phyloP scores from a whole-genome alignment of 2,797 vertebrate genomes.

The Trachops cirrhosus region DNA sequence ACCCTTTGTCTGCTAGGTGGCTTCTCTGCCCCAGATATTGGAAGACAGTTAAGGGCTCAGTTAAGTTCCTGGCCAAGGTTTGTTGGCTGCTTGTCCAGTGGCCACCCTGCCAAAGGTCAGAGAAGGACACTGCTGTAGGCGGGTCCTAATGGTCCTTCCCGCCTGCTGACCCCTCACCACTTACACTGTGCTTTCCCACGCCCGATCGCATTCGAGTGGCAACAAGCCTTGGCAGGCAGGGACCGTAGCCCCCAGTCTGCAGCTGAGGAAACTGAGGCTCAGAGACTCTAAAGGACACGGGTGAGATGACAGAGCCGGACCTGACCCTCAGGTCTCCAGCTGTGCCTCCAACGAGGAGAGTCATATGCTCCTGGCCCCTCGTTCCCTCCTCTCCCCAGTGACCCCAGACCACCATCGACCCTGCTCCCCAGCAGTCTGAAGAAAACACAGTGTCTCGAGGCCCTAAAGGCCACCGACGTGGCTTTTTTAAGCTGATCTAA shows the following conservation, averaged over 20 bases:
- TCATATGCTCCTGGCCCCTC: accelerated
- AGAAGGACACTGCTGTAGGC: not conserved
- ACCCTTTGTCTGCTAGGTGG: not conserved
- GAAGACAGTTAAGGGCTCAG: not conserved
- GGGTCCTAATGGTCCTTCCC: not conserved
- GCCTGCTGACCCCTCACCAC: not conserved
- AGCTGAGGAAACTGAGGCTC: not conserved
- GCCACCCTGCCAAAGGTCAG: not conserved
- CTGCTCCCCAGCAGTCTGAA: not conserved
- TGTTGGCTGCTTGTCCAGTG: not conserved
- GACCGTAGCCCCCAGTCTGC: not conserved
- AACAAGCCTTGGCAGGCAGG: not conserved
- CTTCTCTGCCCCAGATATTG: not conserved
- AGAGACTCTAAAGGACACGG: not conserved
- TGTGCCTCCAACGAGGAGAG: not conserved
- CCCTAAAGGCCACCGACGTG: accelerated
- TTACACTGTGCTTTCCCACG: not conserved
- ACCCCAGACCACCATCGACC: not conserved
- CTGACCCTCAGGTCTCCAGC: not conserved
- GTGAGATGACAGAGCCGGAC: not conserved
- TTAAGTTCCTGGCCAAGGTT: not conserved
- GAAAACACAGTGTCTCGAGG: not conserved
- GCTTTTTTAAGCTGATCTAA: not conserved
- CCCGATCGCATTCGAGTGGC: not conserved
- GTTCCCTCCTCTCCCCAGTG: not conserved